Conservation (phyloP, 2,888 invertebrate genomes). For the Platycnemis pennipes region DNA sequence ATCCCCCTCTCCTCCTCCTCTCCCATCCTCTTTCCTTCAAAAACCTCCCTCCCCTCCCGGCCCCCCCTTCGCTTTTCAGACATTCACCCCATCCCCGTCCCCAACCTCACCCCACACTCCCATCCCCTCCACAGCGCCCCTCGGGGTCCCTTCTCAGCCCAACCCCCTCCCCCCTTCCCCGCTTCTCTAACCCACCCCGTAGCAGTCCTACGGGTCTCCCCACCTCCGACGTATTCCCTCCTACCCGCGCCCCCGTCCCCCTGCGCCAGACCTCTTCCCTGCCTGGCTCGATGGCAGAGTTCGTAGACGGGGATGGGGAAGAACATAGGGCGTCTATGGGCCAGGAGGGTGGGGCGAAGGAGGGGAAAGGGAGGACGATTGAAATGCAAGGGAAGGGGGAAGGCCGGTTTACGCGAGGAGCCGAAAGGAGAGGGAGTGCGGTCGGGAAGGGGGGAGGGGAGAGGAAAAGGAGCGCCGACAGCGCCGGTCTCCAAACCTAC, state of each 20-base stretch:
- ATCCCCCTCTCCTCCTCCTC: not conserved
- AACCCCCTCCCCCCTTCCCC: not conserved
- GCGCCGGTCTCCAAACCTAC: conserved; percentile 51
- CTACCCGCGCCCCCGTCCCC: not conserved
- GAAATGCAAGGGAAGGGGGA: not conserved
- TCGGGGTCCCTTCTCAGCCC: conserved; percentile 63
- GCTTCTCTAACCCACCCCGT: not conserved
- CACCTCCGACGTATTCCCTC: not conserved
- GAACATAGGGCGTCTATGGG: not conserved
- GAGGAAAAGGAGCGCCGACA: conserved; percentile 58
- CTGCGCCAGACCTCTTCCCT: conserved; percentile 40
- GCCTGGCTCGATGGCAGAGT: conserved; percentile 33
- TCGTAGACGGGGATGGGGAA: not conserved
- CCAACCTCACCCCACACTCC: not conserved
- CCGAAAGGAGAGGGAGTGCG: not conserved
- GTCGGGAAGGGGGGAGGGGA: not conserved
- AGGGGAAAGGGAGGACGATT: not conserved
- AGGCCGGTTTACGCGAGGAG: not conserved
- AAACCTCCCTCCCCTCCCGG: not conserved
- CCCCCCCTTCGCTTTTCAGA: conserved; percentile 6
- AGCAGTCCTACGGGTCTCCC: conserved; percentile 52
- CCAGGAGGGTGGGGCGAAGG: not conserved
- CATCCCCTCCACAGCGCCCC: not conserved
- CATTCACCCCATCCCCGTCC: not conserved
- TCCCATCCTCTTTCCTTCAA: not conserved